These are phyloP conservation scores for Prionace glauca DNA, from an alignment of 2,797 vertebrate species.

Conservation along the genomic window DNA sequence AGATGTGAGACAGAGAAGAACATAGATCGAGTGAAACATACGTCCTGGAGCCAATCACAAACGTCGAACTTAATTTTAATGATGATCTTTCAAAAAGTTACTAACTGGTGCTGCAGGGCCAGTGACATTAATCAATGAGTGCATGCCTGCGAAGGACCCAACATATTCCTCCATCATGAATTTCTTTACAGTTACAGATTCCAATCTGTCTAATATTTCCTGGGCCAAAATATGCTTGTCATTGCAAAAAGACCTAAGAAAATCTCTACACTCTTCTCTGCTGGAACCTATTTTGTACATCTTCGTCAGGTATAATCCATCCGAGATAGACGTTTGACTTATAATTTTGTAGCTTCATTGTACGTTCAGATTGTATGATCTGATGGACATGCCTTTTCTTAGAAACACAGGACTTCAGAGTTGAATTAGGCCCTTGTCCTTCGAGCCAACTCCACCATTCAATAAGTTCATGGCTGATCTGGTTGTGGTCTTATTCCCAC, in stretches of 20 bases:
- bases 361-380: not conserved
- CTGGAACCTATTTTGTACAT: not conserved
- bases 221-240: not conserved
- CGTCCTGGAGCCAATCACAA: not conserved
- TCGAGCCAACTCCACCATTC: too few species aligned
- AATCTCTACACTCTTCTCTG: not conserved
- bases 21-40: not conserved
- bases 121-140: not conserved
- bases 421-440: too few species aligned
- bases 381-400: not conserved
- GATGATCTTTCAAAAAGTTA: not conserved
- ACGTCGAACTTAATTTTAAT: not conserved
- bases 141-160: not conserved
- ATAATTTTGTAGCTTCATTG: too few species aligned
- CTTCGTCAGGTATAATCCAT: not conserved
- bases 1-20: not conserved
- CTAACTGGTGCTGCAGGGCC: not conserved
- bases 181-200: not conserved
- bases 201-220: not conserved
- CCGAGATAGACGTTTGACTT: too few species aligned
- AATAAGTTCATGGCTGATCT: too few species aligned
- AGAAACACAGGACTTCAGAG: too few species aligned
- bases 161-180: not conserved
- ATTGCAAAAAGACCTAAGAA: not conserved
- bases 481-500: too few species aligned